A percentile compares a stretch with the other conserved stretches of the same genome.
Conservation (phyloP, 2,888 invertebrate species). For the Caenorhabditis plicata region DNA sequence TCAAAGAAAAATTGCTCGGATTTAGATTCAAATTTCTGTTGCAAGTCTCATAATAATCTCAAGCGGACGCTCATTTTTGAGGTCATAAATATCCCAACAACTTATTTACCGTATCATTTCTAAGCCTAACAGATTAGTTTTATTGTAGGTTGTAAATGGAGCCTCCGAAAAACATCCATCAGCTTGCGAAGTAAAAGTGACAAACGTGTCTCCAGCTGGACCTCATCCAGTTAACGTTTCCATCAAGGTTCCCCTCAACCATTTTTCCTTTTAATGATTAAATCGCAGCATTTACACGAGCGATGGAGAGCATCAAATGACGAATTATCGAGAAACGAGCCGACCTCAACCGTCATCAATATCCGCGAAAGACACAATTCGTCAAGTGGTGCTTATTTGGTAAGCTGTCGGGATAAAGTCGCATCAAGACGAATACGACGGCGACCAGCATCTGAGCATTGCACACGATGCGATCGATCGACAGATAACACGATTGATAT, state of each 20-base stretch:
- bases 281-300: slow-evolving; percentile 18
- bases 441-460: slow-evolving; percentile 1
- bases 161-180: slow-evolving; percentile 31
- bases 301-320: slow-evolving; percentile 14
- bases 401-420: slow-evolving; percentile 17
- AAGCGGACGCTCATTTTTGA: too few relatives aligned
- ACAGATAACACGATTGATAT: slow-evolving; percentile 38
- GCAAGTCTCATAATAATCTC: too few relatives aligned
- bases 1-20: too few relatives aligned
- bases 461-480: slow-evolving; percentile 17
- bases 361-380: slow-evolving; percentile 25
- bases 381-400: too few relatives aligned
- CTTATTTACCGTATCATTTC: too few relatives aligned
- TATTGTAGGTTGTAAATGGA: slow-evolving; percentile 28
- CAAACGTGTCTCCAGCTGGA: slow-evolving; percentile 26
- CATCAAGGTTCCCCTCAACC: slow-evolving; percentile 10
- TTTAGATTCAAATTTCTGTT: too few relatives aligned
- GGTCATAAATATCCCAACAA: too few relatives aligned
- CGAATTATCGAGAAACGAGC: slow-evolving; percentile 22
- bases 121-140: background rate
- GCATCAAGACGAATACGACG: slow-evolving; percentile 2
- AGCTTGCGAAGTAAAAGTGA: slow-evolving; percentile 31
- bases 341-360: slow-evolving; percentile 22
- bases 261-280: background rate
- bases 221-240: slow-evolving; percentile 32